Conservation (phyloP, 1,140 invertebrate genomes). For the Nephila pilipes region DNA sequence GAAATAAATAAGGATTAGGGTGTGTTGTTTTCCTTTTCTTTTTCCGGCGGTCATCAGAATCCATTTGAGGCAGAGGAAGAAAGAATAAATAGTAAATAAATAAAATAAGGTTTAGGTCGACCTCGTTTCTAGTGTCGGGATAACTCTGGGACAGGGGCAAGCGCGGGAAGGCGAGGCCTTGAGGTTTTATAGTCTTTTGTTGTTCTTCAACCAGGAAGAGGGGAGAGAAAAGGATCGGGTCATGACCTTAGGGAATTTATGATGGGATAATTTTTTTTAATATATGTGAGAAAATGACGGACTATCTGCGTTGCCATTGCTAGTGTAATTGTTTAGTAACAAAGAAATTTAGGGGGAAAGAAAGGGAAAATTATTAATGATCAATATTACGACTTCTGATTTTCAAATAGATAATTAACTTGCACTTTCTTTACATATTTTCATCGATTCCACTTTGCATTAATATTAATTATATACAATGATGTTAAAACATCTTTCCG, state of each 20-base stretch:
- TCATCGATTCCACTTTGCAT: too few relatives aligned
- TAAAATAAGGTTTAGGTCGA: not conserved
- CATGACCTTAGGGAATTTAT: not conserved
- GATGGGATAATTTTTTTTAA: not conserved
- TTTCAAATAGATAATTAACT: too few relatives aligned
- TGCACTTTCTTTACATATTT: too few relatives aligned
- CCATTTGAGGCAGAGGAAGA: not conserved
- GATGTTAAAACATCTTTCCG: too few relatives aligned
- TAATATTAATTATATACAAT: too few relatives aligned
- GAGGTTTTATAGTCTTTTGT: conserved; percentile 50
- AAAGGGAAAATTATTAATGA: too few relatives aligned
- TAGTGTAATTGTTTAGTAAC: too few relatives aligned
- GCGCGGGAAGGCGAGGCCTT: conserved; percentile 61
- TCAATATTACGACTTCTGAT: too few relatives aligned
- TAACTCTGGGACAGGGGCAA: not conserved
- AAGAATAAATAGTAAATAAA: not conserved
- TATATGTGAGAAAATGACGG: not conserved
- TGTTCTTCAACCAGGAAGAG: conserved; percentile 57
- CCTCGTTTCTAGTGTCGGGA: conserved; percentile 43
- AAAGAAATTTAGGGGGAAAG: too few relatives aligned
- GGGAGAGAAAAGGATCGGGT: conserved; percentile 42
- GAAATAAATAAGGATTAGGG: conserved; percentile 41
- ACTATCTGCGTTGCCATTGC: not conserved
- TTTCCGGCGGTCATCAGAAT: not conserved
- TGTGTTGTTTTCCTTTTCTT: conserved; percentile 33